Conservation (phyloP, 2,888 invertebrate genomes). For the Thymelicus lineola region DNA sequence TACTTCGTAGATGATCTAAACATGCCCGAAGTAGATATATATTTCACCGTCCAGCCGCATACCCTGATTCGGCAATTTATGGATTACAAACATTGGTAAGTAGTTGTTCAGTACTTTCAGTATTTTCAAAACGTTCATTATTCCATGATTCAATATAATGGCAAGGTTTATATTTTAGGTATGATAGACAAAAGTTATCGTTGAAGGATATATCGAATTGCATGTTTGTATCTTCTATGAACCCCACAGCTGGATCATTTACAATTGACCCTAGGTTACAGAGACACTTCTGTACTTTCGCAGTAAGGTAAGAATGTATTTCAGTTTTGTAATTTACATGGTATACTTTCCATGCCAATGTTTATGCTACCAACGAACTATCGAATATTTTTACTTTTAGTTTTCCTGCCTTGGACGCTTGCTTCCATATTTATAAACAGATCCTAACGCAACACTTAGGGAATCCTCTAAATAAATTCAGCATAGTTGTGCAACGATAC, state of each 20-base stretch:
- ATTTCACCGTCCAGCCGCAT: slow-evolving; percentile 98
- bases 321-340: neutral
- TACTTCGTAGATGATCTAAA: slow-evolving; percentile 98
- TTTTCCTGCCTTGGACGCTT: slow-evolving; percentile 93
- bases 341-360: neutral
- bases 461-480: slow-evolving; percentile 88
- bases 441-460: slow-evolving; percentile 92
- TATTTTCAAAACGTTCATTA: neutral
- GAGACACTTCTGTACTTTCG: slow-evolving; percentile 94
- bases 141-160: neutral
- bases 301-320: slow-evolving; percentile 86
- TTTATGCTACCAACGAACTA: neutral
- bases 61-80: slow-evolving; percentile 96
- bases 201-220: slow-evolving; percentile 97
- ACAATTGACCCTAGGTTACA: slow-evolving; percentile 96
- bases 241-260: slow-evolving; percentile 97
- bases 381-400: slow-evolving; percentile 67
- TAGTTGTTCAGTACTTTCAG: neutral
- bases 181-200: slow-evolving; percentile 93
- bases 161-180: slow-evolving; percentile 75
- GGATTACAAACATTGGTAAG: slow-evolving; percentile 96
- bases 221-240: slow-evolving; percentile 98
- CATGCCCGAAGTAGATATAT: slow-evolving; percentile 98
- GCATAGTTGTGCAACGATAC: slow-evolving; percentile 83
- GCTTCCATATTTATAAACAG: slow-evolving; percentile 93